These are phyloP conservation scores for Maniola hyperantus DNA, from an alignment of 2,888 invertebrate genomes.

Conservation along the genomic window DNA sequence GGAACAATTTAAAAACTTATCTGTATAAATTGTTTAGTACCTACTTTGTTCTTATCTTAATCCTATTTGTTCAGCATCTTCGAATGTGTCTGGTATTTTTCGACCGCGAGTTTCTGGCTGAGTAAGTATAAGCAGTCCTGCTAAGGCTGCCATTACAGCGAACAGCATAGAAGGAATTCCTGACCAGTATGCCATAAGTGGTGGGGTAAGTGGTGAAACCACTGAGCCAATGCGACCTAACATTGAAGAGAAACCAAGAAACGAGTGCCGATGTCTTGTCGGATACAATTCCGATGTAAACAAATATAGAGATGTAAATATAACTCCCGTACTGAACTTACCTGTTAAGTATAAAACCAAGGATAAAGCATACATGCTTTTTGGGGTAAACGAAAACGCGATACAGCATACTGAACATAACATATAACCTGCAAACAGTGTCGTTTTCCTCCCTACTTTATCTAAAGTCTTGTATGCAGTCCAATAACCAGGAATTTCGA, in stretches of 20 bases:
- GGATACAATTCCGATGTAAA: slow-evolving; percentile 89
- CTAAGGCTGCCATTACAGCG: slow-evolving; percentile 62
- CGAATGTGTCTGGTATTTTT: slow-evolving; percentile 72
- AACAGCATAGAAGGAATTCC: slow-evolving; percentile 73
- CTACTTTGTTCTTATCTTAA: slow-evolving; percentile 35
- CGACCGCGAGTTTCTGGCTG: slow-evolving; percentile 71
- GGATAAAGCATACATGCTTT: slow-evolving; percentile 55
- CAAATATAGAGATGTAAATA: slow-evolving; percentile 85
- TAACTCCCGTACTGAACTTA: slow-evolving; percentile 85
- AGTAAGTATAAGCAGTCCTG: slow-evolving; percentile 63
- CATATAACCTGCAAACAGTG: slow-evolving; percentile 64
- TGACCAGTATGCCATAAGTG: slow-evolving; percentile 79
- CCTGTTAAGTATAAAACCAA: slow-evolving; percentile 82
- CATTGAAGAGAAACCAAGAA: slow-evolving; percentile 87
- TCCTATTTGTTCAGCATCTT: slow-evolving; percentile 71
- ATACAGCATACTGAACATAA: slow-evolving; percentile 78
- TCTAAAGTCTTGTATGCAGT: slow-evolving; percentile 85
- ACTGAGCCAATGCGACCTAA: slow-evolving; percentile 87
- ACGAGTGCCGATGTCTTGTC: slow-evolving; percentile 85
- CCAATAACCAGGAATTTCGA: slow-evolving; percentile 89
- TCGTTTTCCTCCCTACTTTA: slow-evolving; percentile 79
- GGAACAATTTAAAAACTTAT: no score
- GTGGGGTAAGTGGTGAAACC: slow-evolving; percentile 86
- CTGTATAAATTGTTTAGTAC: not conserved
- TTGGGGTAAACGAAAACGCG: slow-evolving; percentile 77